Percentiles rank a stretch among this genome's conserved stretches.
These are phyloP conservation scores for Bombus impatiens DNA, from an alignment of 1,140 invertebrate species.

Conservation along the genomic window DNA sequence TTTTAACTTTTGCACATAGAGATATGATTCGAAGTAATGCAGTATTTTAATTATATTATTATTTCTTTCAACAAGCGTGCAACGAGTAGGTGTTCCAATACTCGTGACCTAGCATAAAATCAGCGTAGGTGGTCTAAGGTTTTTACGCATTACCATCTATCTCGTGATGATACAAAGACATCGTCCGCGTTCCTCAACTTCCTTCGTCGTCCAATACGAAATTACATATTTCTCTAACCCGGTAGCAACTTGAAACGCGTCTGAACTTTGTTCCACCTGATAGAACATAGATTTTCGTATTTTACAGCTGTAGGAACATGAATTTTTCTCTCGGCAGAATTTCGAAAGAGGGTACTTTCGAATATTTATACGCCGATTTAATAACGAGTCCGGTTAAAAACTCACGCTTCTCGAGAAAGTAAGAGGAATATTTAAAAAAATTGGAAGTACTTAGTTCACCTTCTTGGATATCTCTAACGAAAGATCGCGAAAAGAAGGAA, in stretches of 20 bases:
- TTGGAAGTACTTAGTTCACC: not conserved
- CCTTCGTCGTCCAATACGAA: not conserved
- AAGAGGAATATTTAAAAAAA: not conserved
- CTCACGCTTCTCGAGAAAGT: not conserved
- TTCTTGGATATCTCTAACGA: too few relatives aligned
- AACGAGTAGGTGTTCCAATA: not conserved
- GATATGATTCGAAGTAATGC: too few relatives aligned
- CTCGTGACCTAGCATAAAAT: not conserved
- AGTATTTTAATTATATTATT: too few relatives aligned
- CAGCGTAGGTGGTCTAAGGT: not conserved
- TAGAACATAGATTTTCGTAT: not conserved
- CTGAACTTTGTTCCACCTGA: too few relatives aligned
- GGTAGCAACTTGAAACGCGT: too few relatives aligned
- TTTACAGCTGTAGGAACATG: not conserved
- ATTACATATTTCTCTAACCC: not conserved
- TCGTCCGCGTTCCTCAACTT: slow-evolving; percentile 16
- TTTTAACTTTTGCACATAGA: too few relatives aligned
- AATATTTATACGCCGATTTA: not conserved
- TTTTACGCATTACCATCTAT: not conserved
- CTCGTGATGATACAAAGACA: not conserved
- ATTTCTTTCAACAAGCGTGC: not conserved
- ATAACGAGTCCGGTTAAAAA: not conserved
- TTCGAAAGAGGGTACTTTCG: not conserved
- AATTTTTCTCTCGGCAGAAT: not conserved
- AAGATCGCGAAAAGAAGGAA: too few relatives aligned